Percentiles rank a stretch among this genome's conserved stretches.
Evolutionary conservation across 2,888 invertebrate genomes (phyloP).

Genomic region (Sinohyriopsis cumingii): DNA sequence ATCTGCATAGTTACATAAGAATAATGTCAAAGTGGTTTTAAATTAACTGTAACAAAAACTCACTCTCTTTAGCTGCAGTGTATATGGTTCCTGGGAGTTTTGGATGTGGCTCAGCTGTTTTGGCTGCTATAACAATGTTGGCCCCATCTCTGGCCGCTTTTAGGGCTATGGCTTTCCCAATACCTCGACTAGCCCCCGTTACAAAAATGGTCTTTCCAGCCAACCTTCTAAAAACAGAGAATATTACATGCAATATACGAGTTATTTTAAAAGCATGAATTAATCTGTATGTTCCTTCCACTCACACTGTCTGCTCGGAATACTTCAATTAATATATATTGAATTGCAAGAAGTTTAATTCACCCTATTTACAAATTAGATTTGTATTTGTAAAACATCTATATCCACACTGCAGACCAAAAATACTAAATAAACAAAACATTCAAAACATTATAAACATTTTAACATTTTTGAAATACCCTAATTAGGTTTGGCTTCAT

Average conservation of each 20-base stretch:
- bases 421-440: too few relatives aligned
- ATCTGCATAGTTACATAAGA: too few relatives aligned
- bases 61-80: constrained; percentile 91
- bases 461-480: too few relatives aligned
- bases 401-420: too few relatives aligned
- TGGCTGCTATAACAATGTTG: constrained; percentile 92
- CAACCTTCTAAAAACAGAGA: constrained; percentile 76
- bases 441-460: too few relatives aligned
- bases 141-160: constrained; percentile 90
- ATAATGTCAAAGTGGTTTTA: too few relatives aligned
- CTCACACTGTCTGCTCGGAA: too few relatives aligned
- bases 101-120: constrained; percentile 91
- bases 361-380: too few relatives aligned
- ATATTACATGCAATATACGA: not conserved
- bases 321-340: not conserved
- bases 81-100: constrained; percentile 94
- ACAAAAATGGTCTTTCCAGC: constrained; percentile 94
- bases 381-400: too few relatives aligned
- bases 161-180: constrained; percentile 94
- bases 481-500: too few relatives aligned
- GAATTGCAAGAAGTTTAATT: not conserved
- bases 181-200: constrained; percentile 96
- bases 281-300: too few relatives aligned
- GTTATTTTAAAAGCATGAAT: not conserved
- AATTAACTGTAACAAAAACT: constrained; percentile 40